Percentiles rank a stretch among this genome's conserved stretches.
phyloP scores from a whole-genome alignment of 2,888 invertebrate species.

The Eugnorisma glareosa region DNA sequence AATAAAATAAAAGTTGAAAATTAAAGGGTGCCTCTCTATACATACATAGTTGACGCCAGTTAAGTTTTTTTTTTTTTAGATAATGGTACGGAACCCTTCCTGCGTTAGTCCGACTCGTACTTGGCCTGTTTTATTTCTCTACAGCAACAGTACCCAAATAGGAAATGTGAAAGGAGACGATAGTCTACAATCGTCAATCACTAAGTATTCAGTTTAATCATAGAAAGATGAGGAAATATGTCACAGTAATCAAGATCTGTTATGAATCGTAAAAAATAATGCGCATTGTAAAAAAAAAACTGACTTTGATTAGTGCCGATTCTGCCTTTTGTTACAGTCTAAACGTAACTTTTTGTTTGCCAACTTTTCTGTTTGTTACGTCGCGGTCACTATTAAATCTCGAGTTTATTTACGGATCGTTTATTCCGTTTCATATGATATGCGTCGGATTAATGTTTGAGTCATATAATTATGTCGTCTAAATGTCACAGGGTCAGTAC shows the following conservation, averaged over 20 bases:
- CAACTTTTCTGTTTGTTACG: slow-evolving; percentile 27
- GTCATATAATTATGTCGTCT: slow-evolving; percentile 20
- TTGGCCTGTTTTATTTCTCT: too few relatives aligned
- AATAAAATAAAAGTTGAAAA: too few relatives aligned
- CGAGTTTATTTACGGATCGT: slow-evolving; percentile 32
- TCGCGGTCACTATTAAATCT: slow-evolving; percentile 14
- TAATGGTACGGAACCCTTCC: too few relatives aligned
- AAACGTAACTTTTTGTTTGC: slow-evolving; percentile 51
- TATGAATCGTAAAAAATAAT: background rate
- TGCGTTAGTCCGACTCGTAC: too few relatives aligned
- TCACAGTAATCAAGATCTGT: slow-evolving; percentile 7
- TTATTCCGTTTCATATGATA: slow-evolving; percentile 36
- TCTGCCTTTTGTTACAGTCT: slow-evolving; percentile 51
- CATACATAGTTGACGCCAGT: too few relatives aligned
- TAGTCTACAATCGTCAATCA: slow-evolving; percentile 19
- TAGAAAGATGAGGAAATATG: slow-evolving; percentile 10
- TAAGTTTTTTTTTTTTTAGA: too few relatives aligned
- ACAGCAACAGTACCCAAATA: slow-evolving; percentile 11
- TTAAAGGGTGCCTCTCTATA: too few relatives aligned
- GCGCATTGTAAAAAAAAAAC: slow-evolving; percentile 6
- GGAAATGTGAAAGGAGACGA: slow-evolving; percentile 43
- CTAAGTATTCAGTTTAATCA: background rate
- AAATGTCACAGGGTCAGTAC: slow-evolving; percentile 27
- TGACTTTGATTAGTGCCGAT: slow-evolving; percentile 50
- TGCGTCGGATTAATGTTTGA: slow-evolving; percentile 24